Base-by-base conservation (phyloP, 2,888 invertebrate species). In the Chouioia cunea region DNA sequence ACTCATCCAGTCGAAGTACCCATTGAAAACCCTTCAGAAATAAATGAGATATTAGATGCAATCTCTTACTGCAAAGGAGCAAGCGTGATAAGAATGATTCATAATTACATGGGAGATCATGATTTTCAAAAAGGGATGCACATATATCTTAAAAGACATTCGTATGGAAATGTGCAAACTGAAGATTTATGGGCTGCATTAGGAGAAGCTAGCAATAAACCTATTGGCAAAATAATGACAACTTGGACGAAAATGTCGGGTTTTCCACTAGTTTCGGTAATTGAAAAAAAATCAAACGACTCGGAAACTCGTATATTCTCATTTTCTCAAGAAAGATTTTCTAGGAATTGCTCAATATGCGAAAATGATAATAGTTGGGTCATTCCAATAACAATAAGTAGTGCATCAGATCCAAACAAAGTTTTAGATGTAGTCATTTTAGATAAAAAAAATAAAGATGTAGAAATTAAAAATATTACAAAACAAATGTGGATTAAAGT, bases 1-100 rank as follows among this genome's bases (percentile, higher is more conserved):
- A 96, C 96, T 47, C 98, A 98, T 87, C 97, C 98, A 0, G 97
- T 98, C 78, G 97, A 98, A 88, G 96, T 96, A 62, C 94, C 95
- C 16, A 97, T 97, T 0, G 94, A 94, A 1, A 95, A 97, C 87
- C 97, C 98, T 0, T 92, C 93, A 14, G 97, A 98, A 87, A 94
- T 98, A 71, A 97, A 97, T 86, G 97, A 98, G 86, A 98, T 98
- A 77, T 98, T 98, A 87, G 98, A 98, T 88, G 94, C 94, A 79
- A 98, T 99, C 79, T 97, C 97, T 52, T 98, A 98, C 86, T 93
- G 94, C 82, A 98, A 99, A 85, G 97, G 97, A 4, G 97, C 97
- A 4, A 95, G 95, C 62, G 93, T 97, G 4, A 96, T 97, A 74
- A 89, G 97, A 75, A 97, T 97, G 97, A 87, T 98, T 75, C 95